Percentiles rank a stretch among this genome's conserved stretches.
phyloP scores from a whole-genome alignment of 2,888 invertebrate species.

The Operophtera brumata region DNA sequence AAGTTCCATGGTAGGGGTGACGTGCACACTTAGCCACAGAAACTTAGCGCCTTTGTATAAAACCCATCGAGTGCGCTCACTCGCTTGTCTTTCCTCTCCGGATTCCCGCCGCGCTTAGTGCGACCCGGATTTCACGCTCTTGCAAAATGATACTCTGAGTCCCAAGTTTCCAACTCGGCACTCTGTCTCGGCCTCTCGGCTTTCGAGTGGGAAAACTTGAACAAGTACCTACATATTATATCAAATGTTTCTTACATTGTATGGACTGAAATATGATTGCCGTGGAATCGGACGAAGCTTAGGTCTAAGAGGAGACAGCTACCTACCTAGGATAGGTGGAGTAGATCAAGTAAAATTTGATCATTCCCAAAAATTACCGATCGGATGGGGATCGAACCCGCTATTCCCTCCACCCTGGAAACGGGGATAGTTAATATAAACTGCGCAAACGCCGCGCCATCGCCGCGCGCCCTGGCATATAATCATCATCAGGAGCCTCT shows the following conservation, averaged over 20 bases:
- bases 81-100: constrained; percentile 58
- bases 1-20: too few relatives aligned
- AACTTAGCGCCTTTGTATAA: constrained; percentile 13
- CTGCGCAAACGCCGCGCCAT: too few relatives aligned
- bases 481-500: too few relatives aligned
- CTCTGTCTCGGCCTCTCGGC: background rate
- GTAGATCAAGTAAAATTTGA: background rate
- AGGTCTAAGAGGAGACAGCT: too few relatives aligned
- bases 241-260: constrained; percentile 3
- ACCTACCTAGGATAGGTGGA: too few relatives aligned
- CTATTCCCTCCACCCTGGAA: too few relatives aligned
- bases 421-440: too few relatives aligned
- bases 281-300: background rate
- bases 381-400: too few relatives aligned
- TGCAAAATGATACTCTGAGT: constrained; percentile 16
- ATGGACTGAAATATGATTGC: background rate
- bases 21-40: too few relatives aligned
- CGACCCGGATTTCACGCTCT: constrained; percentile 25
- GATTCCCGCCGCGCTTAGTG: constrained; percentile 22
- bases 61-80: constrained; percentile 12
- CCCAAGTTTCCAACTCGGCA: background rate
- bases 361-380: too few relatives aligned
- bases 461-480: too few relatives aligned
- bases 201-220: constrained; percentile 19
- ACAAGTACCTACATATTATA: too few relatives aligned